phyloP scores from a whole-genome alignment of 2,797 vertebrate species.

The Cetoscarus ocellatus region DNA sequence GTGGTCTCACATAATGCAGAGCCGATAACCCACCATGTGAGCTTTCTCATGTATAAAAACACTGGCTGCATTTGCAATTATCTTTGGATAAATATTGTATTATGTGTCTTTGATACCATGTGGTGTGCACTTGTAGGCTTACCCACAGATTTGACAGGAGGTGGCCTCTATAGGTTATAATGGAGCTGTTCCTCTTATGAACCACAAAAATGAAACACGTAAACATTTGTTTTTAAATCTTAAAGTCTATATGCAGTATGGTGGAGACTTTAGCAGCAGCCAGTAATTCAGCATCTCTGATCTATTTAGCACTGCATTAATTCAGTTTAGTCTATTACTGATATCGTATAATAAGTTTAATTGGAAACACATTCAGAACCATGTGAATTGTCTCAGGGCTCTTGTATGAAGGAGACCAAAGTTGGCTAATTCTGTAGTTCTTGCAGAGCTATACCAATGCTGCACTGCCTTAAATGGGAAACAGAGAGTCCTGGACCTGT shows the following conservation, averaged over 20 bases:
- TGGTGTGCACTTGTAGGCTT: conserved; percentile 23
- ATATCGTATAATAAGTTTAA: conserved; percentile 25
- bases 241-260: neutral
- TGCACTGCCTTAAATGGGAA: conserved; percentile 88
- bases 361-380: conserved; percentile 42
- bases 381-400: conserved; percentile 69
- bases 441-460: conserved; percentile 72
- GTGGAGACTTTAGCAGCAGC: neutral
- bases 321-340: conserved; percentile 16
- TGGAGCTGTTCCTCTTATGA: conserved; percentile 3
- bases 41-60: conserved; percentile 56
- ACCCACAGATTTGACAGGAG: conserved; percentile 40
- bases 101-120: conserved; percentile 40
- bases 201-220: too few relatives aligned
- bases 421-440: conserved; percentile 73
- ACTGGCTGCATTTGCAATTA: conserved; percentile 59
- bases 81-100: conserved; percentile 72
- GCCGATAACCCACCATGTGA: conserved; percentile 59
- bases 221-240: conserved; percentile 10
- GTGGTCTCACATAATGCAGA: conserved; percentile 62
- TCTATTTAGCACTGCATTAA: conserved; percentile 10
- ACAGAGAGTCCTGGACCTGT: conserved; percentile 76
- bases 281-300: conserved; percentile 5
- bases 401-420: conserved; percentile 68
- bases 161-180: neutral